Percentiles rank a stretch among this genome's conserved stretches.
Evolutionary conservation across 2,113 vertebrate genomes (phyloP).

Genomic region (Caloenas nicobarica): DNA sequence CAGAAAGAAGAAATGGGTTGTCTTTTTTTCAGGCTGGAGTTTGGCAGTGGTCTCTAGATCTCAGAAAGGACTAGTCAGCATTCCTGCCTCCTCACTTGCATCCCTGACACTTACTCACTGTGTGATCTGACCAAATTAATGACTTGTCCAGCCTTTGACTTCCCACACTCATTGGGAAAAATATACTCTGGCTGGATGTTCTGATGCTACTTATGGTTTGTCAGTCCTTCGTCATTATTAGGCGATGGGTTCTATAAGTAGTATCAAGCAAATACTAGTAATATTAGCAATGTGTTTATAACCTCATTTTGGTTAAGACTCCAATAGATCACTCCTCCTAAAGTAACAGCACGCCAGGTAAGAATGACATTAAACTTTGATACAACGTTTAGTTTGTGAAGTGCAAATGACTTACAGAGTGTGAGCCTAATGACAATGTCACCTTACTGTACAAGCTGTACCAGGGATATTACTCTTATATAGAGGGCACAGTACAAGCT

Average conservation of each 20-base stretch:
- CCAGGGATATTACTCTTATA: not conserved
- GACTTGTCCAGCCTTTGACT: not conserved
- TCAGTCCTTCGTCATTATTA: not conserved
- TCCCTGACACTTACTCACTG: not conserved
- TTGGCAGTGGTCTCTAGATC: not conserved
- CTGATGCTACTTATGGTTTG: not conserved
- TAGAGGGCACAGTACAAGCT: not conserved
- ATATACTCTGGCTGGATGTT: not conserved
- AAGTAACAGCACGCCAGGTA: not conserved
- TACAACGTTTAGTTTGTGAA: not conserved
- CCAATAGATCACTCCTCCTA: not conserved
- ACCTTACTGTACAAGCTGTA: not conserved
- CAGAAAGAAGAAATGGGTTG: not conserved
- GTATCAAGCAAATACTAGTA: not conserved
- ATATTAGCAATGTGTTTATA: not conserved
- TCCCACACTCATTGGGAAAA: not conserved
- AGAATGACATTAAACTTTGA: conserved; percentile 4
- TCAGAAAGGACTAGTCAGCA: not conserved
- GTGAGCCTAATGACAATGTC: conserved; percentile 21
- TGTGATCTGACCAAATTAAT: not conserved
- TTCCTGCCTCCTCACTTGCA: not conserved
- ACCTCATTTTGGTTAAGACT: not conserved
- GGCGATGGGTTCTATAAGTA: not conserved
- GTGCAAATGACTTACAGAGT: conserved; percentile 14
- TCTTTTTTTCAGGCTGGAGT: not conserved